A percentile compares a stretch with the other conserved stretches of the same genome.
Evolutionary conservation across 2,113 vertebrate genomes (phyloP).

Genomic region (Bufo bufo): DNA sequence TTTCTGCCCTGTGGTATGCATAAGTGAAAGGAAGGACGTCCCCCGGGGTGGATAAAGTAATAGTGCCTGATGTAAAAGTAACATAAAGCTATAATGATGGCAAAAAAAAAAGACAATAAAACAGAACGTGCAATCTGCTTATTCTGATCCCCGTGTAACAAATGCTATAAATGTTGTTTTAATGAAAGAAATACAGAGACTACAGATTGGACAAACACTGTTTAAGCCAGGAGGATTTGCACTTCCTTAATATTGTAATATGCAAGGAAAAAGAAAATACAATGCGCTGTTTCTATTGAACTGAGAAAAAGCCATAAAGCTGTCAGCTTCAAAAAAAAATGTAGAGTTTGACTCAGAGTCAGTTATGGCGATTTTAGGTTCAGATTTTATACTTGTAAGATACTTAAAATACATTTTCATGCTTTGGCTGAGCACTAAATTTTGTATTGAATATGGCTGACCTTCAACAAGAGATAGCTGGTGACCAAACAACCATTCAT

Average conservation of each 20-base stretch:
- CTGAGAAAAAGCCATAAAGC: neutral
- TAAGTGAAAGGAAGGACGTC: conserved; percentile 21
- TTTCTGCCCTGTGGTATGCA: neutral
- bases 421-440: neutral
- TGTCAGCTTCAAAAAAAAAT: neutral
- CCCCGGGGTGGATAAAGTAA: conserved; percentile 15
- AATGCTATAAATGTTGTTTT: conserved; percentile 12
- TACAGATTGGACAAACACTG: neutral
- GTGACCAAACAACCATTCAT: no score
- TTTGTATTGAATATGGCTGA: neutral
- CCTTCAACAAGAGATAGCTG: no score
- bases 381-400: neutral
- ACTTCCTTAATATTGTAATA: conserved; percentile 19
- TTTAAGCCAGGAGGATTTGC: conserved; percentile 28
- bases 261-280: conserved; percentile 15
- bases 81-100: conserved; percentile 11
- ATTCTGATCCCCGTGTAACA: conserved; percentile 19
- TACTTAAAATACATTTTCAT: neutral
- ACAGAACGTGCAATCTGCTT: neutral
- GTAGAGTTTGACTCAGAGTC: neutral
- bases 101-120: conserved; percentile 17
- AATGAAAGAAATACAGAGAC: conserved; percentile 36
- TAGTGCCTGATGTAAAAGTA: conserved; percentile 12
- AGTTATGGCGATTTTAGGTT: neutral
- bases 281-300: conserved; percentile 11